Base-by-base conservation (phyloP, 2,113 vertebrate genomes). In the Oceanites oceanicus region DNA sequence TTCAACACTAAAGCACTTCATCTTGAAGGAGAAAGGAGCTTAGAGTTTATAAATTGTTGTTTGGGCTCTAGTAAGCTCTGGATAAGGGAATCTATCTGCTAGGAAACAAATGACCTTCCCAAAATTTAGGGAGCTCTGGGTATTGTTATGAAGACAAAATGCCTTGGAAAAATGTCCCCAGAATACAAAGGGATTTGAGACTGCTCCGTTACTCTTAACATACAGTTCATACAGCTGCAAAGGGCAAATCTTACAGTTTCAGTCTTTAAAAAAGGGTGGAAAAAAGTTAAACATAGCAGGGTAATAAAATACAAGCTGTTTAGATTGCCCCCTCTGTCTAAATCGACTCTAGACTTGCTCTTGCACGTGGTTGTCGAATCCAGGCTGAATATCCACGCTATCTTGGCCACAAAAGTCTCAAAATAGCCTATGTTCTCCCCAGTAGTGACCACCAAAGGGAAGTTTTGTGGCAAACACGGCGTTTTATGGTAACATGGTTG, bases 71-170 rank as follows among this genome's bases (percentile, higher is more conserved):
- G 94, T 89, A 96, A 96, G 97, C 96, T 90, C 53, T 59, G 97
- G 96, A 92, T 72, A 55, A 92, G 91, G 97, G 97, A 95, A 97
- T 96, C 96, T 94, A 96, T 97, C 97, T 96, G 90, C 96, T 91
- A 75, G 94, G 96, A 97, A 96, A 96, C 95, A 96, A 98, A 97
- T 92, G 94, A 97, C 96, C 96, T 97, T 96, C 96, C 95, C 80
- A 77, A 67, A 82, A 79, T 87, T 95, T 92, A 86, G 56, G 96
- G 96, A 93, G 95, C 93, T 96, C 97, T 97, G 97, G 91, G 96
- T 94, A 95, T 95, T 96, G 96, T 97, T 96, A 96, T 8, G 0
- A 95, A 96, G 91, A 94, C 92, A 95, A 93, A 95, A 96, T 74
- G 90, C 79, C 94, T 95, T 40, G n/a, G 91, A 96, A 96, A 77